Conservation (phyloP, 2,797 vertebrate species). For the Darevskia nairensis region DNA sequence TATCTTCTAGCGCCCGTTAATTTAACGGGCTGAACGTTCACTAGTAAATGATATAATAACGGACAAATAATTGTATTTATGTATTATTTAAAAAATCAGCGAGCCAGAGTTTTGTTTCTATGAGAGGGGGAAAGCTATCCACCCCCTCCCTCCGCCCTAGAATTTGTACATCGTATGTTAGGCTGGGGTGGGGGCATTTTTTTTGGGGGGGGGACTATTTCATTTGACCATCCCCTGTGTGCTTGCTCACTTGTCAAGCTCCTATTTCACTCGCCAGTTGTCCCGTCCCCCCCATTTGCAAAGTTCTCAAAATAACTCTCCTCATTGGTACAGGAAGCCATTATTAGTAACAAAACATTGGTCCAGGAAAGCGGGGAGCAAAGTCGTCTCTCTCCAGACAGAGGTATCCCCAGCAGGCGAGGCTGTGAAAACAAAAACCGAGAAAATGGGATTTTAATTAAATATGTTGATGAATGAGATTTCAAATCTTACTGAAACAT, state of each 20-base stretch:
- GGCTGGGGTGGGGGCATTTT: neutral
- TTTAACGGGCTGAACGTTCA: too few relatives aligned
- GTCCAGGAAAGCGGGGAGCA: constrained; percentile 12
- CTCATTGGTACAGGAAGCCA: constrained; percentile 41
- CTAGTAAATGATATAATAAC: too few relatives aligned
- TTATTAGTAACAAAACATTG: constrained; percentile 33
- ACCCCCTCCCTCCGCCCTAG: neutral
- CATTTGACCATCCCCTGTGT: neutral
- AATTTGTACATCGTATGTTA: neutral
- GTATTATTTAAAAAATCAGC: too few relatives aligned
- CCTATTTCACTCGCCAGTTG: neutral
- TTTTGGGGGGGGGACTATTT: constrained; percentile 10
- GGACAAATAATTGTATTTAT: too few relatives aligned
- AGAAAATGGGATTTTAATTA: constrained; percentile 19
- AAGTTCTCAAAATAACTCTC: constrained; percentile 43
- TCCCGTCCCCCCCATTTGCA: neutral
- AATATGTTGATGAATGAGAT: constrained; percentile 3
- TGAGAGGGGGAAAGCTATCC: neutral
- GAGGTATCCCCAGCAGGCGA: fast-evolving
- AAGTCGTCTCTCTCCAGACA: neutral
- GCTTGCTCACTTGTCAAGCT: neutral
- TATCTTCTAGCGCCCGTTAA: too few relatives aligned
- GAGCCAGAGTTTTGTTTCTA: neutral
- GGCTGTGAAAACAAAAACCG: constrained; percentile 15
- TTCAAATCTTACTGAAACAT: constrained; percentile 27